These are phyloP conservation scores for Mirza zaza DNA, from an alignment of 2,113 vertebrate species.

Conservation along the genomic window DNA sequence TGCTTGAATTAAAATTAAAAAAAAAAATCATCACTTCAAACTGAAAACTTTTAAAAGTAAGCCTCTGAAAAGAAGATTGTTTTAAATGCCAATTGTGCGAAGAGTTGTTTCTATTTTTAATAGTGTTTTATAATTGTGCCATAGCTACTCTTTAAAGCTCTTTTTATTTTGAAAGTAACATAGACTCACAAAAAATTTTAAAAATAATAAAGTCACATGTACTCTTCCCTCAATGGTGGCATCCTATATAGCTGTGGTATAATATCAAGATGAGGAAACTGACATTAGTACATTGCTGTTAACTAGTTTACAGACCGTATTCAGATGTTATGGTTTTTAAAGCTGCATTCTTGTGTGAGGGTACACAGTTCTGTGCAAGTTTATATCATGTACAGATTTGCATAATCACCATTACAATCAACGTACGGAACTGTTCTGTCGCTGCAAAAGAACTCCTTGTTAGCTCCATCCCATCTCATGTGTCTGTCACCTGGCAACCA, in stretches of 20 bases:
- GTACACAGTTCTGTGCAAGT: neutral
- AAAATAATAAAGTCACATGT: neutral
- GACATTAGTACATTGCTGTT: neutral
- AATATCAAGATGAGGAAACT: neutral
- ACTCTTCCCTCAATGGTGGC: neutral
- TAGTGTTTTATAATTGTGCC: neutral
- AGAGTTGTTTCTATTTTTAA: neutral
- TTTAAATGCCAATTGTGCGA: neutral
- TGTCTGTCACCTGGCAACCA: neutral
- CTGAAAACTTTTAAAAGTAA: slow-evolving; percentile 17
- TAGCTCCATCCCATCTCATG: fast-evolving
- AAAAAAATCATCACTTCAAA: neutral
- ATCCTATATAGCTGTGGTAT: neutral
- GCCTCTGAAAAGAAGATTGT: neutral
- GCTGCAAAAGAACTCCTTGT: neutral
- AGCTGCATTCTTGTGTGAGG: neutral
- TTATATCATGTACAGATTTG: neutral
- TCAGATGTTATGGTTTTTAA: neutral
- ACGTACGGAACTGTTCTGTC: neutral
- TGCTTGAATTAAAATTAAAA: slow-evolving; percentile 6
- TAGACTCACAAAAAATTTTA: neutral
- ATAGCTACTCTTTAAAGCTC: neutral
- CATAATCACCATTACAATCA: neutral
- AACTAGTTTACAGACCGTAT: neutral
- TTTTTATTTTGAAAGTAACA: slow-evolving; percentile 7